Evolutionary conservation across 1,140 invertebrate genomes (phyloP).

Genomic region (Magallana angulata): DNA sequence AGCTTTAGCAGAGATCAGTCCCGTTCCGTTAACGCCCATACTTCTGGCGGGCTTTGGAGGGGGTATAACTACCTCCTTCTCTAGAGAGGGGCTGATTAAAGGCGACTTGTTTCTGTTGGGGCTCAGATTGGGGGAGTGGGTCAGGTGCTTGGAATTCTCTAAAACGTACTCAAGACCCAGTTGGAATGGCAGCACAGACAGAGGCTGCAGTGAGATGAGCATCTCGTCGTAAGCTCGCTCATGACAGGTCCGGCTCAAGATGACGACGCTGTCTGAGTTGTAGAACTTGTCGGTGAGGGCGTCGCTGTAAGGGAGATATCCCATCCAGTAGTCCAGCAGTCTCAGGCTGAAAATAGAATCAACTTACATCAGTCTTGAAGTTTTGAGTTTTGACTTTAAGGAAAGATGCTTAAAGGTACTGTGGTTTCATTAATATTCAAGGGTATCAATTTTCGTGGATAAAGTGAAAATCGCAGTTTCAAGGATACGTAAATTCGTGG

Average conservation of each 20-base stretch:
- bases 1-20: conserved; percentile 50
- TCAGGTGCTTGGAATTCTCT: conserved; percentile 31
- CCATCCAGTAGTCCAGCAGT: conserved; percentile 91
- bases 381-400: too few relatives aligned
- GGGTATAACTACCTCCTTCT: not conserved
- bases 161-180: conserved; percentile 87
- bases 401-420: too few relatives aligned
- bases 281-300: conserved; percentile 91
- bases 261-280: conserved; percentile 85
- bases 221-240: conserved; percentile 85
- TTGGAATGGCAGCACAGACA: conserved; percentile 88
- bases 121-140: conserved; percentile 25
- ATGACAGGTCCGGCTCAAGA: conserved; percentile 84
- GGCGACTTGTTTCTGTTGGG: conserved; percentile 22
- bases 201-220: conserved; percentile 86
- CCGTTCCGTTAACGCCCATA: conserved; percentile 2
- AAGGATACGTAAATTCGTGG: too few relatives aligned
- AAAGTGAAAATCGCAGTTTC: too few relatives aligned
- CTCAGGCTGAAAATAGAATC: conserved; percentile 82
- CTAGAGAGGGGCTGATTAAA: not conserved
- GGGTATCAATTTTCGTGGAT: too few relatives aligned
- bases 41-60: conserved; percentile 43
- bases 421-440: too few relatives aligned
- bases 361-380: not conserved
- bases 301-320: conserved; percentile 89